Evolutionary conservation across 2,797 vertebrate genomes (phyloP).

Genomic region (Sylvilagus floridanus): DNA sequence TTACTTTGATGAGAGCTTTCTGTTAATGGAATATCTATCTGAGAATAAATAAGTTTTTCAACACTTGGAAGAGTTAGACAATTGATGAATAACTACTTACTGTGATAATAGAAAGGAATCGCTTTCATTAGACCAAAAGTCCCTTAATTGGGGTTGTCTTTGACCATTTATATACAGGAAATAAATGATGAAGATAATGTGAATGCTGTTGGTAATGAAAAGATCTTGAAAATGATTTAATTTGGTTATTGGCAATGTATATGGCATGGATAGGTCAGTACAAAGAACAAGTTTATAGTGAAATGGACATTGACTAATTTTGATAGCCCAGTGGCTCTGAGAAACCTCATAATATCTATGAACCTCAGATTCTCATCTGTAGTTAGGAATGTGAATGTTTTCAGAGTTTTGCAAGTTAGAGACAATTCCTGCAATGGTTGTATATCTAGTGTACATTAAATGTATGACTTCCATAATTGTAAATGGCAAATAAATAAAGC

Average conservation of each 20-base stretch:
- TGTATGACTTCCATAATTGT: neutral
- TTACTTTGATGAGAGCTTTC: conserved; percentile 49
- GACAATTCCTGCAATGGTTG: neutral
- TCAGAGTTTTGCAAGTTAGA: neutral
- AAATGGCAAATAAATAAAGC: neutral
- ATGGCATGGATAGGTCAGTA: neutral
- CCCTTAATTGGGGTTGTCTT: neutral
- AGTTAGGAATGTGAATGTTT: neutral
- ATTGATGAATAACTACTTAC: neutral
- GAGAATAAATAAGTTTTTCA: conserved; percentile 9
- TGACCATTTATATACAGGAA: neutral
- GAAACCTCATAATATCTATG: neutral
- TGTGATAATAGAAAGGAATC: neutral
- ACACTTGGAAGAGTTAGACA: neutral
- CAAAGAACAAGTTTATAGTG: neutral
- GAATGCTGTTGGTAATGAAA: neutral
- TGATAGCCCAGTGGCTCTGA: neutral
- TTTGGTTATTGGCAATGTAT: neutral
- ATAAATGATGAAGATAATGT: neutral
- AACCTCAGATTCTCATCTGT: neutral
- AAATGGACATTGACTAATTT: neutral
- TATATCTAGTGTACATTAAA: neutral
- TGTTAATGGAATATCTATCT: conserved; percentile 34
- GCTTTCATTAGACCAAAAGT: neutral
- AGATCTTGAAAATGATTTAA: neutral